phyloP scores from a whole-genome alignment of 2,113 vertebrate species.

The Oryzias woworae region DNA sequence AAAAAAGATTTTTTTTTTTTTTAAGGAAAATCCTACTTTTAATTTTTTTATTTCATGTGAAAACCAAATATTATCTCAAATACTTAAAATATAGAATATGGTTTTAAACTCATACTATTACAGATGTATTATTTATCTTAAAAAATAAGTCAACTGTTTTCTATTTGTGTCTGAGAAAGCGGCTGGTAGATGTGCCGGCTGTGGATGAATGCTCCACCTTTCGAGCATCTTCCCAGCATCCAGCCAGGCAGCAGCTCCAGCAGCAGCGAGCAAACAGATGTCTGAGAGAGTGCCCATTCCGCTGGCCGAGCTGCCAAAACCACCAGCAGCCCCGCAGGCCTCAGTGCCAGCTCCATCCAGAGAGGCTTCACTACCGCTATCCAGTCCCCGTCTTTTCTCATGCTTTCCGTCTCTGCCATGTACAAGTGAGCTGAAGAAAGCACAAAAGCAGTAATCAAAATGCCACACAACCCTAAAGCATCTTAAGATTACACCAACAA shows the following conservation, averaged over 20 bases:
- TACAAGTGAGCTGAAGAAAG: constrained; percentile 35
- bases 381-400: constrained; percentile 25
- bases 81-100: too few species aligned
- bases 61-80: too few species aligned
- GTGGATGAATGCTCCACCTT: constrained; percentile 59
- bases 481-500: constrained; percentile 52
- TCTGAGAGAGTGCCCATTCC: constrained; percentile 82
- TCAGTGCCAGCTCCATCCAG: constrained; percentile 71
- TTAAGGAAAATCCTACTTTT: too few species aligned
- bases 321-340: constrained; percentile 75
- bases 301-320: constrained; percentile 76
- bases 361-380: constrained; percentile 58
- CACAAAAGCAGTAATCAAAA: constrained; percentile 16
- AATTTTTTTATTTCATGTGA: too few species aligned
- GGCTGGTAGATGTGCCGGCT: constrained; percentile 41
- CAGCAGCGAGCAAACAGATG: constrained; percentile 83
- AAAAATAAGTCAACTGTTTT: constrained; percentile 11
- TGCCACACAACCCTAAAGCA: constrained; percentile 50
- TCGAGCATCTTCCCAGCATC: constrained; percentile 15
- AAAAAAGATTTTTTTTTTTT: too few species aligned
- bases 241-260: constrained; percentile 68
- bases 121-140: too few species aligned
- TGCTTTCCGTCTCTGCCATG: constrained; percentile 28
- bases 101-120: too few species aligned
- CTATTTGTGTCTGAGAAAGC: constrained; percentile 39